Percentiles rank a stretch among this genome's conserved stretches.
Conservation (phyloP, 2,888 invertebrate genomes). For the Aphodius sticticus region DNA sequence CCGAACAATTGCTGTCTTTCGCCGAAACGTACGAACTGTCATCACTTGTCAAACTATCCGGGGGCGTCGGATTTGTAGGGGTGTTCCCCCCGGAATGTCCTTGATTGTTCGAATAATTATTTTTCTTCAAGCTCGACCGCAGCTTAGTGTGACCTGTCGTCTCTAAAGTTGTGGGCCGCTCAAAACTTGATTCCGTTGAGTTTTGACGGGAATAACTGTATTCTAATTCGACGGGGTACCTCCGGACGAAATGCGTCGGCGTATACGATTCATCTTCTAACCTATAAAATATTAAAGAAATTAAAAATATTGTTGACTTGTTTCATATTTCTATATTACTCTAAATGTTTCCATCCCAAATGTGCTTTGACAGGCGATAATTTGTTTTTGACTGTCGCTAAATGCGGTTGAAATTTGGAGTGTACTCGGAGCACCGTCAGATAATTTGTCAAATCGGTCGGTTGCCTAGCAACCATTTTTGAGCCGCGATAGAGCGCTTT, state of each 20-base stretch:
- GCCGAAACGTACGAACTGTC: slow-evolving; percentile 91
- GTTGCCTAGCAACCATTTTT: no score
- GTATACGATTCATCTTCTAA: slow-evolving; percentile 60
- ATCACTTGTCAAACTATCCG: slow-evolving; percentile 85
- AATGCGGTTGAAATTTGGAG: no score
- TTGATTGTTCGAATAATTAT: slow-evolving; percentile 59
- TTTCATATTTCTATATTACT: no score
- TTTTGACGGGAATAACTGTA: slow-evolving; percentile 58
- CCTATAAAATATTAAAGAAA: background rate
- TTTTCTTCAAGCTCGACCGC: slow-evolving; percentile 82
- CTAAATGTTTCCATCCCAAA: no score
- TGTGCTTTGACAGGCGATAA: no score
- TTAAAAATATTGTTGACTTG: no score
- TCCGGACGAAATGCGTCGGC: slow-evolving; percentile 57
- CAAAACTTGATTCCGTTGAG: slow-evolving; percentile 62
- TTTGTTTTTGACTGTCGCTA: no score
- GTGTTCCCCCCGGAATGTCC: slow-evolving; percentile 61
- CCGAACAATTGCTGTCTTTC: slow-evolving; percentile 71
- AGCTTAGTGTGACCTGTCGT: slow-evolving; percentile 72
- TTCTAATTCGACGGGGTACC: slow-evolving; percentile 43
- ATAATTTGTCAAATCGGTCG: no score
- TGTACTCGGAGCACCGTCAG: no score
- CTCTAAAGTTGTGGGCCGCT: slow-evolving; percentile 71
- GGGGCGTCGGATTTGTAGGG: slow-evolving; percentile 85
- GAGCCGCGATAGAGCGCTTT: no score